phyloP scores from a whole-genome alignment of 1,140 invertebrate genomes.

The Hycleus cichorii region DNA sequence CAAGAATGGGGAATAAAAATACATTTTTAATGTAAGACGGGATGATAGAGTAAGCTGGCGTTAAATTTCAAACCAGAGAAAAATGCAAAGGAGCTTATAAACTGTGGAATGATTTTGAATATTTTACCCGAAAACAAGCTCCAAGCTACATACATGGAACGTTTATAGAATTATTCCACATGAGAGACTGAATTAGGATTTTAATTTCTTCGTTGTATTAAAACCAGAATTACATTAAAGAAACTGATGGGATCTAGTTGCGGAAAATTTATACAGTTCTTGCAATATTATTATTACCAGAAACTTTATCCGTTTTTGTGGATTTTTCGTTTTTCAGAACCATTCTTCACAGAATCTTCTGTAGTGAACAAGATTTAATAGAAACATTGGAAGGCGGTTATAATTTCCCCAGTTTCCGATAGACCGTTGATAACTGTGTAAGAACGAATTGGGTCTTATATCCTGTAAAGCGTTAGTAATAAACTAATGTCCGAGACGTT shows the following conservation, averaged over 20 bases:
- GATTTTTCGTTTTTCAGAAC: too few species aligned
- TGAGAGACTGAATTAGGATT: not conserved
- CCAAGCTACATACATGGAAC: not conserved
- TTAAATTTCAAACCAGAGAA: too few species aligned
- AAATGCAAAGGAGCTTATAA: too few species aligned
- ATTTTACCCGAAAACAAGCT: not conserved
- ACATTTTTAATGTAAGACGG: too few species aligned
- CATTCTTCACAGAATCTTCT: too few species aligned
- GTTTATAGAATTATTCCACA: not conserved
- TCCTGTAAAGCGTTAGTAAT: conserved; percentile 1
- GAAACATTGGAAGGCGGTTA: conserved; percentile 5
- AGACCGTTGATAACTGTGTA: conserved; percentile 3
- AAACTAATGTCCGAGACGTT: conserved; percentile 13
- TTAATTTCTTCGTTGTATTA: not conserved
- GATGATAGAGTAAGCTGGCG: too few species aligned
- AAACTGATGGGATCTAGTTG: too few species aligned
- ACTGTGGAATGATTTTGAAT: not conserved
- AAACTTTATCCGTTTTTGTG: too few species aligned
- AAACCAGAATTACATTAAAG: too few species aligned
- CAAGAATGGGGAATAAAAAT: too few species aligned
- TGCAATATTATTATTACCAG: too few species aligned
- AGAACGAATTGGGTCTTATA: conserved; percentile 13
- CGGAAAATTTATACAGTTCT: too few species aligned
- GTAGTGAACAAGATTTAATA: conserved; percentile 5
- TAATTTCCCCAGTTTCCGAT: not conserved